Conservation (phyloP, 2,888 invertebrate species). For the Philopedon plagiatum region DNA sequence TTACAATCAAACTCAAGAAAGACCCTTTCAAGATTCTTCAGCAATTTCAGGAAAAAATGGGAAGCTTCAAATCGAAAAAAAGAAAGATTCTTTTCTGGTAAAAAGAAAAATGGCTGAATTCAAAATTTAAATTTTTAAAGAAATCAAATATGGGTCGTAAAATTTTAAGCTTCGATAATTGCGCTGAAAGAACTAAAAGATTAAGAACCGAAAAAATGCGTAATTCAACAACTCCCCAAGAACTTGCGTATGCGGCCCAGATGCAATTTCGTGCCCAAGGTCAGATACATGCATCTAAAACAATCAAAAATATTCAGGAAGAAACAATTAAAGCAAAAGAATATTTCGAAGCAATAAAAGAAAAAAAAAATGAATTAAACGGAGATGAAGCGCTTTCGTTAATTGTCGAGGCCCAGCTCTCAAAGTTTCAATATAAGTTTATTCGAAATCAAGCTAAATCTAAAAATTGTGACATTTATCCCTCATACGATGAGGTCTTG, state of each 20-base stretch:
- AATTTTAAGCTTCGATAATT: slow-evolving; percentile 1
- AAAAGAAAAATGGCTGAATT: slow-evolving; percentile 4
- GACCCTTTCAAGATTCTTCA: slow-evolving; percentile 1
- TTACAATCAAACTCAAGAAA: background rate
- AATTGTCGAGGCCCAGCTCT: slow-evolving; percentile 3
- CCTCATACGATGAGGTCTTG: slow-evolving; percentile 6
- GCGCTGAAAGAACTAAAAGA: slow-evolving; percentile 5
- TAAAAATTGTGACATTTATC: background rate
- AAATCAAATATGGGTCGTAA: background rate
- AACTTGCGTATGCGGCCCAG: slow-evolving; percentile 8
- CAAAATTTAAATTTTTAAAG: background rate
- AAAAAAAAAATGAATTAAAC: background rate
- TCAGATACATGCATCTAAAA: slow-evolving; percentile 7
- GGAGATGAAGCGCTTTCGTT: slow-evolving; percentile 13
- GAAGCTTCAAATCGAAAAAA: too few species aligned
- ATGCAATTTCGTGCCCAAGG: slow-evolving; percentile 11
- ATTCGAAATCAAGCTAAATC: slow-evolving; percentile 4
- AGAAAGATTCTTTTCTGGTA: too few species aligned
- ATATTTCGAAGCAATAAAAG: background rate
- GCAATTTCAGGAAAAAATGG: too few species aligned
- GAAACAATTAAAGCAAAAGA: slow-evolving; percentile 7
- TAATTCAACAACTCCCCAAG: background rate
- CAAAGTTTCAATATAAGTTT: too few species aligned
- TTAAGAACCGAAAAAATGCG: slow-evolving; percentile 5
- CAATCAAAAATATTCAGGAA: background rate